Evolutionary conservation across 2,888 invertebrate species (phyloP), one percentile per base, ranked within the genome.

Genomic region (Epinotia nisella): DNA sequence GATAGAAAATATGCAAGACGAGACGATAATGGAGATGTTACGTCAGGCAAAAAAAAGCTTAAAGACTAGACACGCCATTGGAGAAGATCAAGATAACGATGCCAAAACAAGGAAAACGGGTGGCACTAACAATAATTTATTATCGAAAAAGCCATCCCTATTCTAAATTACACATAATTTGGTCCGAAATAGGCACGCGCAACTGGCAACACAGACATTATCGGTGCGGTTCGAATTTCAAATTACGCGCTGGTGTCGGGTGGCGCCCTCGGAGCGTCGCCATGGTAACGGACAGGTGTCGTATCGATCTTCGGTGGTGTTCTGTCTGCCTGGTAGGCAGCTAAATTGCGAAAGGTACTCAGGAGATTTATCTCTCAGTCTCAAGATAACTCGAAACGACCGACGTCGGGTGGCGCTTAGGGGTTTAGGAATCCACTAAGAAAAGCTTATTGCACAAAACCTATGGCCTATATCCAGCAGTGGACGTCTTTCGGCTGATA

Each of bases 211-310:
- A 82, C 84, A 87, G 91, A 87, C 92, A 92, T 92, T 92, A 93
- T 92, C 91, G 90, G 84, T 79, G 85, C 81, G 89, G 85, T 88
- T 93, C 93, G 87, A 87, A 92, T 93, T 92, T 92, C 93, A 93
- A 93, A 93, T 93, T 92, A 91, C 92, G 92, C 90, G 88, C 83
- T 78, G 89, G 93, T 91, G 90, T 93, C 93, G 90, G 89, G 78
- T 93, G 84, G 89, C 92, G 89, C 92, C 91, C 92, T 89, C 86
- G 83, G 80, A 76, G 78, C 81, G 91, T 92, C 85, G 90, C 90
- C 82, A 83, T 86, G 84, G 90, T 85, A 88, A 92, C 92, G 87
- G 85, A 88, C 93, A 93, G 93, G 92, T 93, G 91, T 89, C 84
- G 87, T 87, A 92, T 92, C 87, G 92, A 93, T 92, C 89, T 86